Evolutionary conservation across 2,888 invertebrate species (phyloP).

Genomic region (Geotrupes spiniger): DNA sequence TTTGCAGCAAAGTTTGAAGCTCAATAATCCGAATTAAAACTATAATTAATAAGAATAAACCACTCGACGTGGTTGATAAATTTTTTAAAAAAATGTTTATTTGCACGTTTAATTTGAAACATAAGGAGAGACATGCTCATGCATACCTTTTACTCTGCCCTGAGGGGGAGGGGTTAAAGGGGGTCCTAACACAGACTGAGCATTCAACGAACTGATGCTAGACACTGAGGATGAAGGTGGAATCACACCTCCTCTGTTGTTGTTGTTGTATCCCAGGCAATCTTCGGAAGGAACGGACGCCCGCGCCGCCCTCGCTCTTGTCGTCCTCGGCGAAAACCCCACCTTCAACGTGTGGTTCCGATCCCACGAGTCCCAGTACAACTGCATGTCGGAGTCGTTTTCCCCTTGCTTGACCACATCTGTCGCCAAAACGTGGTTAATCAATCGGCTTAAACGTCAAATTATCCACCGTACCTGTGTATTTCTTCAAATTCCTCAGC

Average conservation of each 20-base stretch:
- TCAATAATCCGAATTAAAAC: too few species aligned
- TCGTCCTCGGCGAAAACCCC: slow-evolving; percentile 54
- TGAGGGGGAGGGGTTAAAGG: slow-evolving; percentile 46
- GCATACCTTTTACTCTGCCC: slow-evolving; percentile 47
- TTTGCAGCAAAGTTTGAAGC: too few species aligned
- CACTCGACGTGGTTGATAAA: too few species aligned
- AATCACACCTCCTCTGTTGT: slow-evolving; percentile 50
- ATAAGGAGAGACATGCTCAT: slow-evolving; percentile 25
- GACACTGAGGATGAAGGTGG: slow-evolving; percentile 56
- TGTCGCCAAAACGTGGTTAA: slow-evolving; percentile 4
- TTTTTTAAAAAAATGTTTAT: not conserved
- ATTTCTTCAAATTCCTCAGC: slow-evolving; percentile 79
- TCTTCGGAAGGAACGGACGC: slow-evolving; percentile 62
- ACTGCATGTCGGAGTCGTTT: slow-evolving; percentile 59
- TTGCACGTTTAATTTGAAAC: too few species aligned
- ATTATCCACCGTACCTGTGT: slow-evolving; percentile 64
- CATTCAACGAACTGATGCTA: slow-evolving; percentile 52
- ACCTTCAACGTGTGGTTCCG: slow-evolving; percentile 50
- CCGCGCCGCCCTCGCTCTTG: slow-evolving; percentile 50
- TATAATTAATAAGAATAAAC: too few species aligned
- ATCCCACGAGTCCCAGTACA: slow-evolving; percentile 97
- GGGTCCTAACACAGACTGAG: slow-evolving; percentile 41
- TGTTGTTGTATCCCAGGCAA: slow-evolving; percentile 51
- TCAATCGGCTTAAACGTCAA: slow-evolving; percentile 4
- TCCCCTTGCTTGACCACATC: slow-evolving; percentile 61